These are phyloP conservation scores for Mionectes macconnelli DNA, from an alignment of 2,113 vertebrate species.

Conservation along the genomic window DNA sequence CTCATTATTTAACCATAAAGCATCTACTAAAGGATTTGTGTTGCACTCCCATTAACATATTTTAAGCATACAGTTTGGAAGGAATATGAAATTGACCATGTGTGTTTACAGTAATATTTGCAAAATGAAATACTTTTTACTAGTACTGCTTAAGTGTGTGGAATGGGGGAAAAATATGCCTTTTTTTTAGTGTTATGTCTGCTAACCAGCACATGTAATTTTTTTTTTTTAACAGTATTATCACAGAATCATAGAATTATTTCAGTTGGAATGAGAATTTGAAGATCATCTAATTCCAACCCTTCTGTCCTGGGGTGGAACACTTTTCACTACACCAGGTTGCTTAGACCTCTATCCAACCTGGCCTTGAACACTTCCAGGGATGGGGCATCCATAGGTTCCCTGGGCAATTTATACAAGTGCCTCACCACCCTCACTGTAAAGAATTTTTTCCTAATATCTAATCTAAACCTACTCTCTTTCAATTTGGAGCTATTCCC, in stretches of 20 bases:
- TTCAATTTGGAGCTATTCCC: not conserved
- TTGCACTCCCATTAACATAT: not conserved
- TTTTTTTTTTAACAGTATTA: not conserved
- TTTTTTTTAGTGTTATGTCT: not conserved
- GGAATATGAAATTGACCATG: slow-evolving; percentile 30
- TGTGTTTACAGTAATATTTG: slow-evolving; percentile 39
- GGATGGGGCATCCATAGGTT: not conserved
- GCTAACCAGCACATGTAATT: not conserved
- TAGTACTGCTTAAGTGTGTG: not conserved
- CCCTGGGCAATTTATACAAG: not conserved
- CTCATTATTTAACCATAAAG: slow-evolving; percentile 34
- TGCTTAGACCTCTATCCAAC: not conserved
- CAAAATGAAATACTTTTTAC: slow-evolving; percentile 35
- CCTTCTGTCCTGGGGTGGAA: no score
- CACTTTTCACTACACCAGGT: not conserved
- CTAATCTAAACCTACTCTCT: not conserved
- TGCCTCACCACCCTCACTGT: not conserved
- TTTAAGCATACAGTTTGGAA: slow-evolving; percentile 31
- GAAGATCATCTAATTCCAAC: not conserved
- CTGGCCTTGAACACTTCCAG: not conserved
- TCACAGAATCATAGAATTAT: not conserved
- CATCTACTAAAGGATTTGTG: not conserved
- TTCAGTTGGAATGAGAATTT: not conserved
- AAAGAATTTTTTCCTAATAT: not conserved
- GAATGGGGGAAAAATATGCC: not conserved